Conservation (phyloP, 2,888 invertebrate species). For the Dexiosoma caninum region DNA sequence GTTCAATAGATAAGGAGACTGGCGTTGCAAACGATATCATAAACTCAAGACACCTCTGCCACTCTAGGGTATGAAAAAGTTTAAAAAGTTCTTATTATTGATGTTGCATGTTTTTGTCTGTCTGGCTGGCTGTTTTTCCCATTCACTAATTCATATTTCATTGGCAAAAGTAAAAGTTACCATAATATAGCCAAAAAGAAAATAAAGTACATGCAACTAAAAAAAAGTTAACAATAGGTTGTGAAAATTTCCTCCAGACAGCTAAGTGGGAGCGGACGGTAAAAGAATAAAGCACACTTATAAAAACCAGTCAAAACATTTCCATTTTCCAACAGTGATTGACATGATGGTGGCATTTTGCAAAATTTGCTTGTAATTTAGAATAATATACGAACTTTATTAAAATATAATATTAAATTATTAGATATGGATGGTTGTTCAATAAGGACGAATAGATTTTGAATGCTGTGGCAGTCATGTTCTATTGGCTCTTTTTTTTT, state of each 20-base stretch:
- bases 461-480: too few relatives aligned
- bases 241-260: constrained; percentile 53
- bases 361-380: not conserved
- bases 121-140: not conserved
- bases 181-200: constrained; percentile 32
- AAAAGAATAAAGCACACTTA: constrained; percentile 46
- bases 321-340: constrained; percentile 43
- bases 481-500: too few relatives aligned
- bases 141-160: constrained; percentile 28
- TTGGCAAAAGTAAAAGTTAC: constrained; percentile 56
- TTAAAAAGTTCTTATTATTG: constrained; percentile 45
- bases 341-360: constrained; percentile 41
- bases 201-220: constrained; percentile 2
- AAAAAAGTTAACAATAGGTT: constrained; percentile 52
- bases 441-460: too few relatives aligned
- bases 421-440: too few relatives aligned
- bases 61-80: constrained; percentile 1
- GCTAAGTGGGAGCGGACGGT: constrained; percentile 8
- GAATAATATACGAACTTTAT: not conserved
- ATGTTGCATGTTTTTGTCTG: constrained; percentile 49
- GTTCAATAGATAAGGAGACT: too few relatives aligned
- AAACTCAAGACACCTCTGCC: not conserved
- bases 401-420: too few relatives aligned
- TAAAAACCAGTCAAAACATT: constrained; percentile 37
- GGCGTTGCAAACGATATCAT: not conserved